Conservation (phyloP, 2,888 invertebrate species). For the Drosophila mimica region DNA sequence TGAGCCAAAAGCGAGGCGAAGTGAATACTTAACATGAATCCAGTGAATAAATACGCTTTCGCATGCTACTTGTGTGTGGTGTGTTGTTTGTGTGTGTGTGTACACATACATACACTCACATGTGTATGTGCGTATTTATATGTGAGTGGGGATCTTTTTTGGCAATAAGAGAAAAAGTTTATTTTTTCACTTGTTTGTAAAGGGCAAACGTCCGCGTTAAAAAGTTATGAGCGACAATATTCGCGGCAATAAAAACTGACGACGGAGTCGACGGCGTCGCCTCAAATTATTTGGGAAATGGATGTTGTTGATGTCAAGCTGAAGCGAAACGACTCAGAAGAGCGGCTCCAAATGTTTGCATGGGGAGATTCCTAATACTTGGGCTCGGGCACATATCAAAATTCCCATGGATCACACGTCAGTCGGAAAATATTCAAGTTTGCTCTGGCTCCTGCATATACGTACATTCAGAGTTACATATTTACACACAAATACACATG, state of each 20-base stretch:
- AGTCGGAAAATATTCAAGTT: conserved; percentile 4
- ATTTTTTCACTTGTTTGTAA: conserved; percentile 49
- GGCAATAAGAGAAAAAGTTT: conserved; percentile 40
- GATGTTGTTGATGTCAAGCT: conserved; percentile 11
- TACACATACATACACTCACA: not conserved
- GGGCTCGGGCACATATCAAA: not conserved
- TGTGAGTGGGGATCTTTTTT: conserved; percentile 12
- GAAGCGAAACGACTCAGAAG: conserved; percentile 6
- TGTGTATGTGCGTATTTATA: conserved; percentile 14
- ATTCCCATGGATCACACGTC: conserved; percentile 19
- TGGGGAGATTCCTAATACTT: conserved; percentile 9
- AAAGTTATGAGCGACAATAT: conserved; percentile 71
- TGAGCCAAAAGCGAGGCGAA: conserved; percentile 33
- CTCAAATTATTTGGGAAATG: conserved; percentile 53
- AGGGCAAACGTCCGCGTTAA: conserved; percentile 64
- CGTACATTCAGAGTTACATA: not conserved
- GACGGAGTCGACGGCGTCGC: conserved; percentile 42
- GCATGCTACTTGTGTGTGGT: conserved; percentile 8
- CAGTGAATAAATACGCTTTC: conserved; percentile 47
- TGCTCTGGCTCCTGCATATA: not conserved
- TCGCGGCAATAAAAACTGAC: conserved; percentile 70
- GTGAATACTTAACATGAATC: conserved; percentile 36
- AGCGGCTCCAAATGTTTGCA: conserved; percentile 16
- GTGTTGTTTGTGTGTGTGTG: conserved; percentile 1
- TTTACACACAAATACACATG: not conserved